Base-by-base conservation (phyloP, 2,797 vertebrate species). In the Sandelia bainsii region DNA sequence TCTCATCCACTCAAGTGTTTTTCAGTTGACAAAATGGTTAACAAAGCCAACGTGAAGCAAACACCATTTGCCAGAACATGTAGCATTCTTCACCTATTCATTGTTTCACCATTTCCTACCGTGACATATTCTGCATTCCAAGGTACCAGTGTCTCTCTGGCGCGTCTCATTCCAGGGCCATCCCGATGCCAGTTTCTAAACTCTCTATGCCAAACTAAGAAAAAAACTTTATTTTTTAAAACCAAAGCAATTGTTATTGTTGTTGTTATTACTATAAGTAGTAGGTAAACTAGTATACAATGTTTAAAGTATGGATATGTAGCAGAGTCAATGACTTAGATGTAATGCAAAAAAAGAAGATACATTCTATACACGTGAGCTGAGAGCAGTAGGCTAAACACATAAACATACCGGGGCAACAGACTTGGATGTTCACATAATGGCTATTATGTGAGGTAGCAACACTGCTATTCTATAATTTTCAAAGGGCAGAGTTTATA, bases 231-330 rank as follows among this genome's bases (percentile, higher is more conserved):
- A 93, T 95, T 95, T 95, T 94, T 93, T 91, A 94, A 95, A 95
- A 95, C 94, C 95, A 95, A 95, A 95, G 95, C 94, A 95, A 95
- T 94, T 93, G 87, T 93, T 90, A 86, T 91, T 80, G 79, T 91
- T 91, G 87, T 92, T 87, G 85, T 90, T 91, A 89, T 90, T 87
- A 82, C 73, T 91, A 91, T 91, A 83, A 87, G 89, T 93, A 83
- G 86, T 90, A 75, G 80, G 80, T 87, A 73, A 90, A 80, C 58
- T 91, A 89, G 86, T 85, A 81, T 71, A 89, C 61, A 82, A 86
- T 88, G 85, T 88, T 90, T 91, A 80, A 91, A 84, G 75, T 90
- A 92, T 92, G 89, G 88, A 95, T 93, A 95, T 94, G 95, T 95
- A 95, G 94, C 95, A 95, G 89, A 95, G 93, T 94, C 92, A 77